Evolutionary conservation across 1,140 invertebrate genomes (phyloP).

Genomic region (Drosophila oshimai): DNA sequence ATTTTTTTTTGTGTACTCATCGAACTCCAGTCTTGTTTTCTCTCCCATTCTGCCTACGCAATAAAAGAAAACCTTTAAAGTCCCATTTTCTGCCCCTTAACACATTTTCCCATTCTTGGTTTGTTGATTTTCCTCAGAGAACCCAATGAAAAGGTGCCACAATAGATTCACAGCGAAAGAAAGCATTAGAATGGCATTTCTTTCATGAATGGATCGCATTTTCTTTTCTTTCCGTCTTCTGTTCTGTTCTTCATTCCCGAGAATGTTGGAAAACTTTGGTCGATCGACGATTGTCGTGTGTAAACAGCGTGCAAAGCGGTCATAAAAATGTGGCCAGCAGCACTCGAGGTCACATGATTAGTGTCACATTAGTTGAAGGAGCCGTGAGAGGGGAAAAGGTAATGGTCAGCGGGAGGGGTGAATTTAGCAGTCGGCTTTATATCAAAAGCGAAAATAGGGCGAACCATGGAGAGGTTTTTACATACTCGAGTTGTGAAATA

Average conservation of each 20-base stretch:
- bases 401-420: background rate
- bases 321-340: constrained; percentile 53
- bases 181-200: constrained; percentile 73
- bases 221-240: constrained; percentile 5
- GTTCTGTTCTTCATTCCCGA: constrained; percentile 15
- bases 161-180: constrained; percentile 43
- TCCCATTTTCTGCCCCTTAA: constrained; percentile 41
- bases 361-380: constrained; percentile 62
- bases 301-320: constrained; percentile 68
- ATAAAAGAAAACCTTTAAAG: background rate
- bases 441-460: constrained; percentile 30
- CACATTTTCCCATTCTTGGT: constrained; percentile 43
- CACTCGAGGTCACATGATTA: constrained; percentile 75
- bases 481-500: background rate
- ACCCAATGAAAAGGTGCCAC: constrained; percentile 58
- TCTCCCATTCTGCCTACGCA: background rate
- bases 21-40: background rate
- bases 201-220: constrained; percentile 69
- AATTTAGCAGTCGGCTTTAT: constrained; percentile 24
- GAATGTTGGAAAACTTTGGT: constrained; percentile 53
- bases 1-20: constrained; percentile 1
- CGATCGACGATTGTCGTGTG: constrained; percentile 46
- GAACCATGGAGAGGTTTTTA: background rate
- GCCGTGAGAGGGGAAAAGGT: background rate
- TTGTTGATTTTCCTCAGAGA: constrained; percentile 45